Evolutionary conservation across 1,140 invertebrate genomes (phyloP).

Genomic region (Daktulosphaira vitifoliae): DNA sequence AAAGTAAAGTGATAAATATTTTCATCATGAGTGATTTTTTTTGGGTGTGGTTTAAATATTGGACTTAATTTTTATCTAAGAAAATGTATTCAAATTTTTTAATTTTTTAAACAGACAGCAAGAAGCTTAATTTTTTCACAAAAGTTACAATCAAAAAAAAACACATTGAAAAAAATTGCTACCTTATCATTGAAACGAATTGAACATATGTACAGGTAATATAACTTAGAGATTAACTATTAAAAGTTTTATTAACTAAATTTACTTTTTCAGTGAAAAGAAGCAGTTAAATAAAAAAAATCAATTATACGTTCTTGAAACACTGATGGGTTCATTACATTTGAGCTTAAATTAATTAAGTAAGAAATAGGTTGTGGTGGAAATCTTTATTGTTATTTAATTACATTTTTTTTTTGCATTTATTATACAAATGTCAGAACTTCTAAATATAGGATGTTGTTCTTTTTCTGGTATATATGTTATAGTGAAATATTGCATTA

Average conservation of each 20-base stretch:
- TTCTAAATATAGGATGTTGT: constrained; percentile 13
- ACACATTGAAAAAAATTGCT: constrained; percentile 19
- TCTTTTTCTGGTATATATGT: constrained; percentile 1
- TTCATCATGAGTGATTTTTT: too few species aligned
- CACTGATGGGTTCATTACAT: constrained; percentile 27
- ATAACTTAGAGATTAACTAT: neutral
- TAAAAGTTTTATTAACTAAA: neutral
- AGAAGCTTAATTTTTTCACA: constrained; percentile 13
- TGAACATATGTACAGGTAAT: constrained; percentile 28
- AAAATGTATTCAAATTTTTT: too few species aligned
- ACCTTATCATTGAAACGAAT: constrained; percentile 25
- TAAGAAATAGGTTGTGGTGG: neutral
- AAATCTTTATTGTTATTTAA: constrained; percentile 9
- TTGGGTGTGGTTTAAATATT: too few species aligned
- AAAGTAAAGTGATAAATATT: too few species aligned
- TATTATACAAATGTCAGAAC: constrained; percentile 5
- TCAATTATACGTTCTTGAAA: constrained; percentile 10
- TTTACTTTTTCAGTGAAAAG: constrained; percentile 15
- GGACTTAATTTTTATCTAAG: too few species aligned
- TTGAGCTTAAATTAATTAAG: constrained; percentile 24
- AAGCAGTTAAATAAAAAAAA: constrained; percentile 25
- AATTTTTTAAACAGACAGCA: constrained; percentile 20
- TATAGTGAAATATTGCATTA: constrained; percentile 7
- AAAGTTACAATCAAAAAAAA: constrained; percentile 21
- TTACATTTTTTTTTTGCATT: constrained; percentile 10